Evolutionary conservation across 2,797 vertebrate genomes (phyloP).

Genomic region (Alfaro cultratus): DNA sequence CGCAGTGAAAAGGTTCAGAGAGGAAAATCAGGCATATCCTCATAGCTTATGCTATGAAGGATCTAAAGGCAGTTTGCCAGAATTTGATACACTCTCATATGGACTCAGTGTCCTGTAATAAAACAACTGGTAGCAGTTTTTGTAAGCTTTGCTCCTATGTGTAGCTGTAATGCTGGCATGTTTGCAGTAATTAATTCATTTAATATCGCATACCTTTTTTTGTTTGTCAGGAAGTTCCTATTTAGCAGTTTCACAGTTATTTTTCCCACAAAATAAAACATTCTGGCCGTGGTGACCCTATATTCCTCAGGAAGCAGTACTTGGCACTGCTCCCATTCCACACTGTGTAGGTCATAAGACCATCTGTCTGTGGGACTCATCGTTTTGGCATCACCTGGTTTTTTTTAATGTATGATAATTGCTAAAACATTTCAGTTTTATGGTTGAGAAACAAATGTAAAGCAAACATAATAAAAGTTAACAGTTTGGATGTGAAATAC

Average conservation of each 20-base stretch:
- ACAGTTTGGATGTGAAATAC: not conserved
- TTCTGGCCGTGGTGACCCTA: not conserved
- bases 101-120: not conserved
- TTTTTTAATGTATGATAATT: not conserved
- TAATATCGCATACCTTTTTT: not conserved
- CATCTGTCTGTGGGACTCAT: not conserved
- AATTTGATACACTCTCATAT: not conserved
- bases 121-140: not conserved
- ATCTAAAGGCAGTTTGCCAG: not conserved
- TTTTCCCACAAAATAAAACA: not conserved
- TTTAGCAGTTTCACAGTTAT: not conserved
- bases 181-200: not conserved
- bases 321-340: not conserved
- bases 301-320: not conserved
- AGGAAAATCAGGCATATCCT: not conserved
- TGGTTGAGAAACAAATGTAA: not conserved
- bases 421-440: not conserved
- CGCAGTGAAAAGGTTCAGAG: not conserved
- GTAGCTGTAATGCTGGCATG: not conserved
- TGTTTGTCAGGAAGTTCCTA: not conserved
- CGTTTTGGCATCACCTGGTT: not conserved
- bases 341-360: not conserved
- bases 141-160: not conserved
- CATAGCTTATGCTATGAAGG: not conserved
- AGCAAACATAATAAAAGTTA: not conserved